Conservation (phyloP, 1,140 invertebrate genomes). For the Archegozetes longisetosus region DNA sequence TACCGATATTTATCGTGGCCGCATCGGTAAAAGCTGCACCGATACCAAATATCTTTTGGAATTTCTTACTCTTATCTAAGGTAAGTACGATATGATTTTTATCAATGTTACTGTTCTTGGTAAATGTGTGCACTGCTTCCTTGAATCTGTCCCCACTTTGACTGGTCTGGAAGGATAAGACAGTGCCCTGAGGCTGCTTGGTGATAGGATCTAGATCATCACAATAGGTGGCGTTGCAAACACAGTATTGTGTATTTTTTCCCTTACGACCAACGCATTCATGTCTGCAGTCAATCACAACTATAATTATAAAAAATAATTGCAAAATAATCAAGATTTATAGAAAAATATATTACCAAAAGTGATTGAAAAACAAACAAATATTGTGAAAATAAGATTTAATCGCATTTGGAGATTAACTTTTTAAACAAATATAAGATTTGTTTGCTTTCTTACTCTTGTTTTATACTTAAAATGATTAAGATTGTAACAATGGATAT, state of each 20-base stretch:
- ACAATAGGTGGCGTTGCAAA: constrained; percentile 67
- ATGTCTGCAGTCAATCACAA: no score
- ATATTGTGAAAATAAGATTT: no score
- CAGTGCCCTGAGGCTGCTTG: constrained; percentile 26
- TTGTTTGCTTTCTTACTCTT: no score
- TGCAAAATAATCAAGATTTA: no score
- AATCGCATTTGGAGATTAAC: no score
- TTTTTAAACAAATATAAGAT: no score
- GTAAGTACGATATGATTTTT: neutral
- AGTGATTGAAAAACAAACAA: no score
- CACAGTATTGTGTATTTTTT: constrained; percentile 35
- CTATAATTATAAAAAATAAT: no score
- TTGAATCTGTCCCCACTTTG: constrained; percentile 36
- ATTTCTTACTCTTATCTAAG: constrained; percentile 22
- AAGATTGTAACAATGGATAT: no score
- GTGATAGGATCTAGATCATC: constrained; percentile 41
- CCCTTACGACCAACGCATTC: neutral
- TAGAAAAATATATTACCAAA: no score
- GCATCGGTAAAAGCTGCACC: constrained; percentile 77
- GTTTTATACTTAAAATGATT: no score
- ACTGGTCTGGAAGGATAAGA: constrained; percentile 35
- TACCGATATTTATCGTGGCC: constrained; percentile 51
- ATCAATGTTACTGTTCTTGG: neutral
- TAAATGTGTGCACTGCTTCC: constrained; percentile 18
- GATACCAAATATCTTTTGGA: constrained; percentile 48